phyloP scores from a whole-genome alignment of 2,888 invertebrate species.

The Drosophila silvestris region DNA sequence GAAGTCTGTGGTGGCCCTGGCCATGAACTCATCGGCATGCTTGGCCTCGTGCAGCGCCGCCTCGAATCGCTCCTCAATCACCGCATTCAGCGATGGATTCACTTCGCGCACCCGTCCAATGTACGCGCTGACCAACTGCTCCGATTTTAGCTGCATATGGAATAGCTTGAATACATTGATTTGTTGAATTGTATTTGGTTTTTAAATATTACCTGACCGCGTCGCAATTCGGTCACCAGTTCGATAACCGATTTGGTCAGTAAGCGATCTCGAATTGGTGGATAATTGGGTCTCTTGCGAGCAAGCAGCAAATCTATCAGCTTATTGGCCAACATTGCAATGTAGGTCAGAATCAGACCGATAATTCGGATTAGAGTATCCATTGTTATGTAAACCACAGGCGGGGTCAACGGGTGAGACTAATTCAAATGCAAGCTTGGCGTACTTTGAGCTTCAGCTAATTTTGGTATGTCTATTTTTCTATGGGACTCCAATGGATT shows the following conservation, averaged over 20 bases:
- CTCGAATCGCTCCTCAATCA: conserved; percentile 89
- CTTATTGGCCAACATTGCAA: conserved; percentile 63
- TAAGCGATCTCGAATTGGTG: conserved; percentile 67
- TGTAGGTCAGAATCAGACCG: conserved; percentile 53
- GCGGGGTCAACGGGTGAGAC: conserved; percentile 45
- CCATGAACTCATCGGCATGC: conserved; percentile 86
- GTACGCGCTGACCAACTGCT: conserved; percentile 87
- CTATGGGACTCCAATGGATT: neutral
- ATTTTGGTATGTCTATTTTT: neutral
- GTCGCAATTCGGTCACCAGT: conserved; percentile 65
- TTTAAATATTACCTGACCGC: conserved; percentile 63
- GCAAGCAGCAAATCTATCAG: conserved; percentile 55
- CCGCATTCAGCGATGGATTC: conserved; percentile 90
- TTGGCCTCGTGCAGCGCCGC: conserved; percentile 89
- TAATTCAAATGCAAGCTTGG: conserved; percentile 46
- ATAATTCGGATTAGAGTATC: conserved; percentile 69
- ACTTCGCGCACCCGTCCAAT: conserved; percentile 89
- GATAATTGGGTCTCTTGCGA: conserved; percentile 61
- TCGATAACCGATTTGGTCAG: conserved; percentile 72
- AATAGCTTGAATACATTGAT: neutral
- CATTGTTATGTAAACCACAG: conserved; percentile 49
- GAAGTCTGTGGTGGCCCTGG: conserved; percentile 63
- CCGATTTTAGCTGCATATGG: conserved; percentile 87
- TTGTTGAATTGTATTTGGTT: neutral
- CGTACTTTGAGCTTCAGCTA: conserved; percentile 44